Percentiles rank a stretch among this genome's conserved stretches.
Evolutionary conservation across 1,140 invertebrate species (phyloP).

Genomic region (Pseudomyrmex cubaensis): DNA sequence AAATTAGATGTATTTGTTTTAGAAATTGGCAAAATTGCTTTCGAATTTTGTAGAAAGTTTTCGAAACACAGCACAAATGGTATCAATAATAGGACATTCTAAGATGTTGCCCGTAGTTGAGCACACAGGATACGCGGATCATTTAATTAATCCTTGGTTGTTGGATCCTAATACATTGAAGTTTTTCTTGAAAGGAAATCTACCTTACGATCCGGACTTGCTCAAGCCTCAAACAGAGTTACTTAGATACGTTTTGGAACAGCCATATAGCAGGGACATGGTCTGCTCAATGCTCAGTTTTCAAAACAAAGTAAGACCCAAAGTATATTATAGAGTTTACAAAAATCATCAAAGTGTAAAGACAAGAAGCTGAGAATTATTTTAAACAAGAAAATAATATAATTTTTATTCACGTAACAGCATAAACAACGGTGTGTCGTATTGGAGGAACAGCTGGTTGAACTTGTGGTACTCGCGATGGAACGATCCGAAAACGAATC

Average conservation of each 20-base stretch:
- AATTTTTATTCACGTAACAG: conserved; percentile 81
- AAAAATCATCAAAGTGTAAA: neutral
- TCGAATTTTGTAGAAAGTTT: conserved; percentile 97
- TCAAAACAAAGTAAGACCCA: conserved; percentile 91
- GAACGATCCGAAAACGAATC: conserved; percentile 92
- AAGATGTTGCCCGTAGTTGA: conserved; percentile 97
- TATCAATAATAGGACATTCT: conserved; percentile 95
- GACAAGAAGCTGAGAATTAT: neutral
- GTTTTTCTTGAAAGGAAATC: conserved; percentile 95
- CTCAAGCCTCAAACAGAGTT: conserved; percentile 95
- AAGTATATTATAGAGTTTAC: neutral
- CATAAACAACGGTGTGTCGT: conserved; percentile 95
- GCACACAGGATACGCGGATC: conserved; percentile 94
- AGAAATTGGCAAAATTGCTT: conserved; percentile 94
- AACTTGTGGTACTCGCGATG: conserved; percentile 96
- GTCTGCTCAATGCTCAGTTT: conserved; percentile 97
- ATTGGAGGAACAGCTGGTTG: conserved; percentile 96
- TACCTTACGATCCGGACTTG: conserved; percentile 96
- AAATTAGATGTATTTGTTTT: conserved; percentile 57
- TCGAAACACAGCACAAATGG: conserved; percentile 96
- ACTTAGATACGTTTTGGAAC: conserved; percentile 95
- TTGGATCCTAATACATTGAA: conserved; percentile 94
- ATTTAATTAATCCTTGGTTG: conserved; percentile 96
- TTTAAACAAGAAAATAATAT: neutral
- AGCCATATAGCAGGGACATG: conserved; percentile 98